Evolutionary conservation across 2,113 vertebrate species (phyloP).

Genomic region (Formicarius rufipectus): DNA sequence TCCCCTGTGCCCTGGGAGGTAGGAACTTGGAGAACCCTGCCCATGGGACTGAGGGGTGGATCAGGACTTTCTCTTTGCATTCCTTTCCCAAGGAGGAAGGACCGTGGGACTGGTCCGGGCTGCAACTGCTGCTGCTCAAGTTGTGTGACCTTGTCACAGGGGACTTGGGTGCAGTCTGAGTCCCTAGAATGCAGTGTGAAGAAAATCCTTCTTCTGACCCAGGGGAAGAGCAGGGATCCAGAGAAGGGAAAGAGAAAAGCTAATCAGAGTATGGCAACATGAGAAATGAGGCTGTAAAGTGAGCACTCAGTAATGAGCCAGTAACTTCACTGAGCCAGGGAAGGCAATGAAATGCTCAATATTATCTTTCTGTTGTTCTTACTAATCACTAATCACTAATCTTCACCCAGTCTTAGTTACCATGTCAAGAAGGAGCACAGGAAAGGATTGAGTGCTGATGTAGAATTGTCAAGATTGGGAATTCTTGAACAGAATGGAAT

Average conservation of each 20-base stretch:
- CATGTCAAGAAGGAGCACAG: background rate
- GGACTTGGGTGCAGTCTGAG: accelerated
- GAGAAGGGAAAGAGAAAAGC: background rate
- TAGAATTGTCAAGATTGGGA: background rate
- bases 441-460: background rate
- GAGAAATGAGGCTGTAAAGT: background rate
- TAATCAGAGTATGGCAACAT: background rate
- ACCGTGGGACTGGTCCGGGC: background rate
- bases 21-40: background rate
- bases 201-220: background rate
- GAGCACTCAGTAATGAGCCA: background rate
- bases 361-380: background rate
- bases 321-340: background rate
- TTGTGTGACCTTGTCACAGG: background rate
- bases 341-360: background rate
- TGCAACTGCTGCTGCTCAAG: background rate
- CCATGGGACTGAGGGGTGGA: background rate
- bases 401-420: background rate
- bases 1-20: accelerated
- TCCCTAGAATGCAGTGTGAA: background rate
- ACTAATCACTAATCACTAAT: background rate
- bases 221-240: background rate
- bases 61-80: background rate
- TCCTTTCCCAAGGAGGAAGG: background rate
- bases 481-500: background rate